phyloP scores from a whole-genome alignment of 2,888 invertebrate genomes.

The Chaetogeoica ovagalla region DNA sequence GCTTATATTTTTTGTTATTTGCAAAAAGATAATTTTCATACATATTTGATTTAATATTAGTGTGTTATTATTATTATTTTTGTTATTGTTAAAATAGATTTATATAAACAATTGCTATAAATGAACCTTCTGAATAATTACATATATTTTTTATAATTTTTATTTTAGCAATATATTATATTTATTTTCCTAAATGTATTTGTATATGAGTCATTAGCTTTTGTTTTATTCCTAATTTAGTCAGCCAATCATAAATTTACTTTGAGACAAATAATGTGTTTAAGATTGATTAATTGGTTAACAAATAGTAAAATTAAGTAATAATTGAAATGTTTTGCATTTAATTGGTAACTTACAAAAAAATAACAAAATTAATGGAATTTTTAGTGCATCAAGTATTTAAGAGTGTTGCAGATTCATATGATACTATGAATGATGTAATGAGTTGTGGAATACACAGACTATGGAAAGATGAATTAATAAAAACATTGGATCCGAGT shows the following conservation, averaged over 20 bases:
- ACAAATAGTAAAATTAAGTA: neutral
- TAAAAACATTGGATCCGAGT: slow-evolving; percentile 75
- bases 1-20: neutral
- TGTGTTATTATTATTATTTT: too few species aligned
- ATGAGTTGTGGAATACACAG: slow-evolving; percentile 96
- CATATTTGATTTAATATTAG: neutral
- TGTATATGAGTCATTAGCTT: neutral
- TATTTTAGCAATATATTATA: neutral
- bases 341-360: neutral
- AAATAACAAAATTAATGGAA: slow-evolving; percentile 1
- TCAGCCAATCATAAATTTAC: neutral
- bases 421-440: slow-evolving; percentile 97
- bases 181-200: neutral
- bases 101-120: neutral
- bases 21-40: neutral
- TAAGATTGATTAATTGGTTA: neutral
- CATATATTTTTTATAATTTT: neutral
- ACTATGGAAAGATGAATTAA: slow-evolving; percentile 94
- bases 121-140: neutral
- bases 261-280: neutral
- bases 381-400: slow-evolving; percentile 86
- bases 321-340: neutral
- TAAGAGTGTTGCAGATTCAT: slow-evolving; percentile 88
- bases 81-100: too few species aligned
- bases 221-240: too few species aligned